These are phyloP conservation scores for Rissa tridactyla DNA, from an alignment of 2,113 vertebrate genomes.

Conservation along the genomic window DNA sequence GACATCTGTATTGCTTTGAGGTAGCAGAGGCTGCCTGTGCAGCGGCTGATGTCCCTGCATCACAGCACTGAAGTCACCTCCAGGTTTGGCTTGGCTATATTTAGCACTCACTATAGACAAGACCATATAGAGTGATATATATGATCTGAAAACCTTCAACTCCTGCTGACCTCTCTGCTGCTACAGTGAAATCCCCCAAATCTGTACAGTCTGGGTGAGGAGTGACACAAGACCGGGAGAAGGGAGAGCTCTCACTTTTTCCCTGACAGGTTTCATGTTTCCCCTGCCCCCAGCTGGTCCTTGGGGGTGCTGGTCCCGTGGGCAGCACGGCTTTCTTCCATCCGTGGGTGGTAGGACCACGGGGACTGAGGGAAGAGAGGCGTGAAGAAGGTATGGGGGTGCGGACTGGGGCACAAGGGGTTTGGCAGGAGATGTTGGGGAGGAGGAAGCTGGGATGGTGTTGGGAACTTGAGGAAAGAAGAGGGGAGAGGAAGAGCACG, in stretches of 20 bases:
- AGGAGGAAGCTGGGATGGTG: background rate
- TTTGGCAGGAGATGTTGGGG: background rate
- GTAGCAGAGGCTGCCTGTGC: background rate
- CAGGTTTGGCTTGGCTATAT: slow-evolving; percentile 51
- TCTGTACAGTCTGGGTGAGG: background rate
- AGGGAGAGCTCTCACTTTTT: background rate
- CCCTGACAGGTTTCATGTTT: background rate
- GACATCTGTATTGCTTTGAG: background rate
- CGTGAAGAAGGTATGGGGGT: background rate
- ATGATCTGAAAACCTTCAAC: slow-evolving; percentile 49
- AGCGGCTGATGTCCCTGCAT: background rate
- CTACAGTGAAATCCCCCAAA: background rate
- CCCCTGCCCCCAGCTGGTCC: background rate
- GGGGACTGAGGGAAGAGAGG: background rate
- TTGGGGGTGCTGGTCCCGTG: background rate
- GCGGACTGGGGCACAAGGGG: fast-evolving
- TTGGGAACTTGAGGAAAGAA: background rate
- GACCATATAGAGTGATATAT: slow-evolving; percentile 50
- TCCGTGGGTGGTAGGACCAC: background rate
- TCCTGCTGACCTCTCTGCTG: slow-evolving; percentile 35
- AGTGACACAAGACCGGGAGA: fast-evolving
- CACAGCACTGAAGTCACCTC: slow-evolving; percentile 45
- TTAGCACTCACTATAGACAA: slow-evolving; percentile 41
- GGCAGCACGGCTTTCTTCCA: background rate
- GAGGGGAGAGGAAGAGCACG: background rate